Evolutionary conservation across 2,113 vertebrate species (phyloP).

Genomic region (Promerops cafer): DNA sequence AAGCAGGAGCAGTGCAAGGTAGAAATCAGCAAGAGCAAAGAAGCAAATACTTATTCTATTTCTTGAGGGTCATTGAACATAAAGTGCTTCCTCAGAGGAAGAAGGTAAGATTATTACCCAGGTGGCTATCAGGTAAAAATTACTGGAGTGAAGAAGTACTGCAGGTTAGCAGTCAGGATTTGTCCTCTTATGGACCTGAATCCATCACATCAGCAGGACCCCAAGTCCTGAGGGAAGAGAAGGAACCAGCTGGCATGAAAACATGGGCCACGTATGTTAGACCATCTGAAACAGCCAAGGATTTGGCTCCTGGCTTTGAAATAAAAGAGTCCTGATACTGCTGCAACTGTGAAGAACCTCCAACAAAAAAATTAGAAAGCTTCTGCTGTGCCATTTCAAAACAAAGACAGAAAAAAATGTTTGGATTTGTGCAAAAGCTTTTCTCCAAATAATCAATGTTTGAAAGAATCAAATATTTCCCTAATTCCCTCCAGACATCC

Average conservation of each 20-base stretch:
- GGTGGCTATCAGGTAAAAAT: neutral
- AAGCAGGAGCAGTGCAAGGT: neutral
- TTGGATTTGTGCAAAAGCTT: constrained; percentile 7
- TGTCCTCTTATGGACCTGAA: neutral
- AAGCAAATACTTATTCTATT: neutral
- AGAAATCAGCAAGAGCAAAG: neutral
- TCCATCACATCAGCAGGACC: neutral
- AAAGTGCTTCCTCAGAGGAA: neutral
- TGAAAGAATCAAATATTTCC: constrained; percentile 23
- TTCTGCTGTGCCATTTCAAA: neutral
- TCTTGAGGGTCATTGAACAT: neutral
- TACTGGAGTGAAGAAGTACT: neutral
- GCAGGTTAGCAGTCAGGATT: neutral
- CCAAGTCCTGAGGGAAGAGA: neutral
- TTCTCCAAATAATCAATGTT: constrained; percentile 26
- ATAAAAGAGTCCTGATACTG: neutral
- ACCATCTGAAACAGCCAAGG: neutral
- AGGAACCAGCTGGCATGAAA: neutral
- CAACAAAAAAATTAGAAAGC: neutral
- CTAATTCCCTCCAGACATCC: constrained; percentile 12
- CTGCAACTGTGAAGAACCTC: neutral
- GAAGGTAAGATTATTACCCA: neutral
- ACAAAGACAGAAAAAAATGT: neutral
- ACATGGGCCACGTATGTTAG: neutral
- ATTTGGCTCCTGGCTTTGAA: neutral